A percentile compares a stretch with the other conserved stretches of the same genome.
Evolutionary conservation across 2,797 vertebrate genomes (phyloP).

Genomic region (Chrysolophus pictus): DNA sequence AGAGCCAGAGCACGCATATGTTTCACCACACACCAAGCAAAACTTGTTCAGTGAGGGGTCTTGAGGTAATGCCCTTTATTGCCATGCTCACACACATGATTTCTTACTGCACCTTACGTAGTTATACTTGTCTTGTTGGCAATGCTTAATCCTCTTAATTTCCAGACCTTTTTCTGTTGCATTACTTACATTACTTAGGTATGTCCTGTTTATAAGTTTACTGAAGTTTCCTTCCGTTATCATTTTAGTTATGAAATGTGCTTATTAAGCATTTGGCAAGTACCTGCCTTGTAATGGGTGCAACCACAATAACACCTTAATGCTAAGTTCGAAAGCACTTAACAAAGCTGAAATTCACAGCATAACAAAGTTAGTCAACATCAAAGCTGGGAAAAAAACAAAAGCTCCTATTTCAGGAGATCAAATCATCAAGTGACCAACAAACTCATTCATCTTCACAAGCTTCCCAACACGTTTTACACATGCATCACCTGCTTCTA

Average conservation of each 20-base stretch:
- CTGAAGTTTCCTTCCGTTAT: neutral
- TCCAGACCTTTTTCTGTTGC: neutral
- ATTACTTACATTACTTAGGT: neutral
- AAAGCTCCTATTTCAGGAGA: neutral
- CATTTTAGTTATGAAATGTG: neutral
- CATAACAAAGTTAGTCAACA: neutral
- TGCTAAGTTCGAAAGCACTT: neutral
- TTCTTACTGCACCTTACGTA: neutral
- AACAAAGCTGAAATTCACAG: slow-evolving; percentile 9
- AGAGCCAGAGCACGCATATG: rapidly evolving
- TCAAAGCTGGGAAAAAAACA: slow-evolving; percentile 9
- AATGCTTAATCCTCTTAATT: neutral
- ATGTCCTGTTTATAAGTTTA: neutral
- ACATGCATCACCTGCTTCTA: neutral
- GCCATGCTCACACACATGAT: neutral
- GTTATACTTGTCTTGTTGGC: neutral
- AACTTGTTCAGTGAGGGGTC: neutral
- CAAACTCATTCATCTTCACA: neutral
- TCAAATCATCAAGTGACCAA: neutral
- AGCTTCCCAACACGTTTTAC: neutral
- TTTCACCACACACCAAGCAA: neutral
- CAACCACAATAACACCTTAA: neutral
- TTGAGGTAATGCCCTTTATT: neutral
- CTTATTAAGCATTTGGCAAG: neutral
- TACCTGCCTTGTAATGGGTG: neutral